Percentiles rank a stretch among this genome's conserved stretches.
These are phyloP conservation scores for Porites divaricata DNA, from an alignment of 92 coral and sea anemone genomes.

Conservation along the genomic window DNA sequence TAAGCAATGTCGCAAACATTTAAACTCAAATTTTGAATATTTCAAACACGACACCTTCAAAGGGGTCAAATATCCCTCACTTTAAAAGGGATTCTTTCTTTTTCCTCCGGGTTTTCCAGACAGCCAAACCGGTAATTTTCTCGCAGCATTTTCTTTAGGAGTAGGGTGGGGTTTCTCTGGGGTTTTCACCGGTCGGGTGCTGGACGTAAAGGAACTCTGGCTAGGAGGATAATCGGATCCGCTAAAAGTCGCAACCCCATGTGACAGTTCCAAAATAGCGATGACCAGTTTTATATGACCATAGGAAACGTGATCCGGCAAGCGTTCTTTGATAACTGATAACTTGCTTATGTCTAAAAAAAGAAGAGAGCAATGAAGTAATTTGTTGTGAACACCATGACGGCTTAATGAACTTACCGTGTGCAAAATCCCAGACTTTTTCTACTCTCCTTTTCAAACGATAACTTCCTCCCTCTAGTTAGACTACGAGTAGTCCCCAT, in stretches of 20 bases:
- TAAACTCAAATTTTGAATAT: background rate
- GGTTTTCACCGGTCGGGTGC: slow-evolving; percentile 8
- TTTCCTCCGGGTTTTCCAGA: slow-evolving; percentile 50
- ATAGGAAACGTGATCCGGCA: slow-evolving; percentile 68
- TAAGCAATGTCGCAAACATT: too few relatives aligned
- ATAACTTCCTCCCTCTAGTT: too few relatives aligned
- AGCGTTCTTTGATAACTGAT: slow-evolving; percentile 67
- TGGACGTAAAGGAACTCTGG: slow-evolving; percentile 25
- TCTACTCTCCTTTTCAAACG: too few relatives aligned
- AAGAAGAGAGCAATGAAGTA: background rate
- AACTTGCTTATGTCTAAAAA: slow-evolving; percentile 71
- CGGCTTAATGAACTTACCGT: too few relatives aligned
- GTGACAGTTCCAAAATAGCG: slow-evolving; percentile 76
- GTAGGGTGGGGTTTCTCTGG: slow-evolving; percentile 30
- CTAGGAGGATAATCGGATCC: slow-evolving; percentile 12
- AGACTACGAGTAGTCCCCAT: too few relatives aligned
- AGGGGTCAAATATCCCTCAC: background rate
- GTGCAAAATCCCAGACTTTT: background rate
- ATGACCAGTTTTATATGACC: slow-evolving; percentile 81
- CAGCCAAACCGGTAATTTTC: slow-evolving; percentile 89
- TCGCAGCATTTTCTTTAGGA: slow-evolving; percentile 67
- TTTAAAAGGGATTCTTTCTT: slow-evolving; percentile 68
- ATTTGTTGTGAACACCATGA: background rate
- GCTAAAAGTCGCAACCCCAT: slow-evolving; percentile 19
- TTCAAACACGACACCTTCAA: background rate